Base-by-base conservation (phyloP, 2,888 invertebrate genomes). In the Sesamia inferens region DNA sequence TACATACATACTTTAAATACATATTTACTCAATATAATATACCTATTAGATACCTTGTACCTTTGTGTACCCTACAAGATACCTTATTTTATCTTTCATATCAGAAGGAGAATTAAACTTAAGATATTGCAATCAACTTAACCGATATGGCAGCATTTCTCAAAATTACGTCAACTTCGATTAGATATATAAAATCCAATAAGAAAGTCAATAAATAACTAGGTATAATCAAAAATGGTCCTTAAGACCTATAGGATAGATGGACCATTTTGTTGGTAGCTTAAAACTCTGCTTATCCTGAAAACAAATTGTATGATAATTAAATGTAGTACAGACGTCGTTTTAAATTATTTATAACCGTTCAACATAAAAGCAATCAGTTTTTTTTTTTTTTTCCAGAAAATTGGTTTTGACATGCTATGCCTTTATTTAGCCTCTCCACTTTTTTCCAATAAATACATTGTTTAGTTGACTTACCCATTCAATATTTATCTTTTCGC, bases 91-190 rank as follows among this genome's bases (percentile, higher is more conserved):
- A 85, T 84, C 74, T 44, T 11, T 57, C 24, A 57, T 84, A 83
- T 84, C 86, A 63, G 22, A 70, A 69, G 64, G 11, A 70, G 59
- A 64, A 51, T 70, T 74, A 72, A 71, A 68, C n/a, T 72, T 59
- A 71, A 69, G 86, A 86, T 86, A 86, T 78, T 86, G 85, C 84
- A 86, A 86, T 84, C 85, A 69, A 58, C 44, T 64, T 24, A 48
- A 59, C 57, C 19, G 65, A 69, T 82, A 71, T 55, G 22, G 31
- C 66, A 11, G n/a, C n/a, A 16, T 71, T 71, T 79, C 61, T 71
- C 16, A 51, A 74, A 74, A 61, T 63, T 71, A 77, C 67, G 64
- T 81, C 59, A 69, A 44, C 42, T 16, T 44, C 14, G 71, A 83
- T 83, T 42, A 83, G 71, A 84, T 79, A 79, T 14, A 39, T 48